Base-by-base conservation (phyloP, 2,797 vertebrate genomes). In the Graptemys geographica region DNA sequence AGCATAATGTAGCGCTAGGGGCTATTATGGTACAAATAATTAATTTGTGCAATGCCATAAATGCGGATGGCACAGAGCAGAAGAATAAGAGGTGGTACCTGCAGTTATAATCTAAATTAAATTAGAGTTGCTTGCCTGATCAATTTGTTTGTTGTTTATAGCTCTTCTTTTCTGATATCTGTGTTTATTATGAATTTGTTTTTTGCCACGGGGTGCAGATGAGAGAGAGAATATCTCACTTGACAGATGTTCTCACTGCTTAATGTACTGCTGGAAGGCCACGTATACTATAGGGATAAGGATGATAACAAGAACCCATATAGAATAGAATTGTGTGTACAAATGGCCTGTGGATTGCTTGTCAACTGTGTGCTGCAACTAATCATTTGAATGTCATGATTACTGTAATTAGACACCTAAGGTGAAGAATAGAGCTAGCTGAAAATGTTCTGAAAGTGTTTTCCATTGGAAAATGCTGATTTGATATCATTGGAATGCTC, bases 141-240 rank as follows among this genome's bases (percentile, higher is more conserved):
- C 1, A 1, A 47, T 69, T 27, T 52, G n/a, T 80, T 88, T 91
- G 47, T 84, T 93, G 87, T 89, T 91, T 90, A 19, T 92, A 96
- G 94, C 92, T 94, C 65, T 94, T 92, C 18, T 83, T 90, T 91
- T 33, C 83, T 83, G 49, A 83, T n/a, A 80, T 93, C 96, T 95
- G 31, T 88, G 87, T 90, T 11, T 94, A n/a, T 47, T 96, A 91
- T 12, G 59, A 86, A 76, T 44, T 92, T 81, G 74, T 94, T 95
- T 92, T 59, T 86, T 93, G 72, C 93, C 57, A 74, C 49, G 55
- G 55, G 41, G 12, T 27, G 41, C 28, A 6, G 51, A 95, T 57
- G 18, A 90, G 41, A 88, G 94, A 79, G 52, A 88, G 87, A 90
- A 19, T n/a, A 19, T n/a, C 27, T 90, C 44, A 28, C 44, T 12